Base-by-base conservation (phyloP, 1,140 invertebrate species). In the Lutraria rhynchaena region DNA sequence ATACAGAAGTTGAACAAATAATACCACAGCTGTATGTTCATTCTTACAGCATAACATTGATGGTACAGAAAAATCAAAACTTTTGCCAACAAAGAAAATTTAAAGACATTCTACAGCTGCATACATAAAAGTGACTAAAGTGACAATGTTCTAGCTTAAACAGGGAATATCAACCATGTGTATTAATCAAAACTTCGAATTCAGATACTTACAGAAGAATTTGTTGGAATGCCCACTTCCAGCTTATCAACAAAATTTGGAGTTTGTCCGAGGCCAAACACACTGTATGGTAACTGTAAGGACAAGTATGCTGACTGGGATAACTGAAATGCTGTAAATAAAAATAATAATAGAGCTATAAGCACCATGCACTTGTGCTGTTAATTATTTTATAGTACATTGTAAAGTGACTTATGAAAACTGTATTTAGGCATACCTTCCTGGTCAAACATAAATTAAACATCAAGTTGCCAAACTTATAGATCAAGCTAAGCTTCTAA, bases 231-330 rank as follows among this genome's bases (percentile, higher is more conserved):
- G 11, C 97, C 96, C 24, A 99, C 96, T 41, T 94, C 95, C 19
- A 99, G 92, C 51, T 94, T 95, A 91, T 99, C 99, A 1, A 99
- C 96, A 93, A 99, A 99, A 93, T 99, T 99, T 3, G 98, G 98
- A 27, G 98, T 98, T 81, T 97, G 95, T 19, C 98, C 98, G 3
- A 99, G 93, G 7, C 99, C 99, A 92, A 99, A 99, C 53, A 98
- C 95, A 0, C 96, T 96, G 91, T 98, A 99, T 0, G 99, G 98
- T 53, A 99, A 92, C 92, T 98, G 97, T 19, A 99, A 93, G 4
- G 97, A 95, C 89, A 96, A 96, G 89, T 99, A 96, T 0, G 97
- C 96, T 27, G 97, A 97, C 91, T 99, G 98, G 0, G 97, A 71
- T 46, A 81, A 41, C 69, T 81, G 78, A 44, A 41, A 65, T 7